These are phyloP conservation scores for Eupeodes corollae DNA, from an alignment of 1,140 invertebrate species.

Conservation along the genomic window DNA sequence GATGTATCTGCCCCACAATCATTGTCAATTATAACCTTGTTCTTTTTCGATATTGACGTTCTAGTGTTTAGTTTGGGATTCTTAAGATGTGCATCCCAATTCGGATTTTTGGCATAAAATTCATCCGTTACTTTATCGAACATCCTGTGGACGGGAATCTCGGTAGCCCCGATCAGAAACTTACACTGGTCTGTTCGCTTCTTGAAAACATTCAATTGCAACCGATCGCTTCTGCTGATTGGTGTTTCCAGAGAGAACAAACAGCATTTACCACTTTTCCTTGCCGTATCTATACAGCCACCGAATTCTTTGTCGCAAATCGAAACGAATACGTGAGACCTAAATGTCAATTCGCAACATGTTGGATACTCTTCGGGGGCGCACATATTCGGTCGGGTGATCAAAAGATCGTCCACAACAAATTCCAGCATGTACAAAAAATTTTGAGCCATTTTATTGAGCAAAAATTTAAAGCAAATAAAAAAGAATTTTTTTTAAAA, in stretches of 20 bases:
- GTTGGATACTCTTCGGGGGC: constrained; percentile 32
- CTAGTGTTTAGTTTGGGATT: constrained; percentile 14
- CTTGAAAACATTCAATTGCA: constrained; percentile 31
- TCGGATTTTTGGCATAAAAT: constrained; percentile 23
- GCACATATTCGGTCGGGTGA: constrained; percentile 26
- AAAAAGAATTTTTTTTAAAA: no score
- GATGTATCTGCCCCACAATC: constrained; percentile 18
- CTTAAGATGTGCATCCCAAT: constrained; percentile 15
- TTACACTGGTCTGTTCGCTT: constrained; percentile 30
- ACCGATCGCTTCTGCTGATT: constrained; percentile 23
- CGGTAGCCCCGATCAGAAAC: constrained; percentile 27
- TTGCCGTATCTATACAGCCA: constrained; percentile 18
- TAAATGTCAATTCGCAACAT: constrained; percentile 27
- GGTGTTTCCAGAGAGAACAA: constrained; percentile 27
- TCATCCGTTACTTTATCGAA: constrained; percentile 28
- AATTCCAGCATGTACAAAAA: constrained; percentile 35
- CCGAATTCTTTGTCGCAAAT: constrained; percentile 30
- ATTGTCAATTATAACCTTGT: constrained; percentile 17
- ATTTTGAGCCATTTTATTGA: constrained; percentile 15
- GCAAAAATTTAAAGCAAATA: neutral
- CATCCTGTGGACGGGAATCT: constrained; percentile 23
- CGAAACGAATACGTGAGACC: constrained; percentile 23
- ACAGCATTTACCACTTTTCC: constrained; percentile 30
- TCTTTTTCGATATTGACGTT: constrained; percentile 9
- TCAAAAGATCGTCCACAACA: constrained; percentile 30